These are phyloP conservation scores for Gryllus bimaculatus DNA, from an alignment of 1,140 invertebrate species.

Conservation along the genomic window DNA sequence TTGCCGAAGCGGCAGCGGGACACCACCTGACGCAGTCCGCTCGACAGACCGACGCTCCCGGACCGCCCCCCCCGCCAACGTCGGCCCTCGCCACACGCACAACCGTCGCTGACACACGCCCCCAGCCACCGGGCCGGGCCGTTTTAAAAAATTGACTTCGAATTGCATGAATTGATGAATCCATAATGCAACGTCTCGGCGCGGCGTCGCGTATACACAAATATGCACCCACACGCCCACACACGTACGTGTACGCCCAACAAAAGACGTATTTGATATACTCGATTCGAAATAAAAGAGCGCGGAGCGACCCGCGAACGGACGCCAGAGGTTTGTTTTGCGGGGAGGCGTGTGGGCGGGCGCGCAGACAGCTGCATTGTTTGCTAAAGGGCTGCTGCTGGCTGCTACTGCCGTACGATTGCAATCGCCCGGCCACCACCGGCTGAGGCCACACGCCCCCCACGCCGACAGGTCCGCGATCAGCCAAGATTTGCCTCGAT, in stretches of 20 bases:
- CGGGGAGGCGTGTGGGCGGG: background rate
- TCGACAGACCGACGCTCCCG: too few species aligned
- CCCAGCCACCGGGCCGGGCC: background rate
- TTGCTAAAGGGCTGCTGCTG: background rate
- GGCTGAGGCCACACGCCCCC: too few species aligned
- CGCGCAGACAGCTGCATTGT: background rate
- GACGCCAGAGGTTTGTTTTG: background rate
- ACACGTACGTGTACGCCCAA: background rate
- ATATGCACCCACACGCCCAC: background rate
- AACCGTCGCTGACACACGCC: background rate
- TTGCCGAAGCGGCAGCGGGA: too few species aligned
- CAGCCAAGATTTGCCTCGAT: background rate
- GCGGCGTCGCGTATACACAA: background rate
- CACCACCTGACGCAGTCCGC: too few species aligned
- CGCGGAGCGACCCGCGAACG: background rate
- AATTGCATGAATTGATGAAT: background rate
- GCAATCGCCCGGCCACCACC: background rate
- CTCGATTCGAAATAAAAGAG: background rate
- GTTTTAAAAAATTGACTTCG: background rate
- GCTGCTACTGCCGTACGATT: background rate
- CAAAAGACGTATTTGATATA: slow-evolving; percentile 1
- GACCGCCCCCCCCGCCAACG: background rate
- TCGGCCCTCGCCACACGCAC: background rate
- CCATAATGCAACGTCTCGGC: background rate
- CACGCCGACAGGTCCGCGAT: background rate